Evolutionary conservation across 2,113 vertebrate genomes (phyloP), one percentile per base, ranked within the genome.

Genomic region (Scomber scombrus): DNA sequence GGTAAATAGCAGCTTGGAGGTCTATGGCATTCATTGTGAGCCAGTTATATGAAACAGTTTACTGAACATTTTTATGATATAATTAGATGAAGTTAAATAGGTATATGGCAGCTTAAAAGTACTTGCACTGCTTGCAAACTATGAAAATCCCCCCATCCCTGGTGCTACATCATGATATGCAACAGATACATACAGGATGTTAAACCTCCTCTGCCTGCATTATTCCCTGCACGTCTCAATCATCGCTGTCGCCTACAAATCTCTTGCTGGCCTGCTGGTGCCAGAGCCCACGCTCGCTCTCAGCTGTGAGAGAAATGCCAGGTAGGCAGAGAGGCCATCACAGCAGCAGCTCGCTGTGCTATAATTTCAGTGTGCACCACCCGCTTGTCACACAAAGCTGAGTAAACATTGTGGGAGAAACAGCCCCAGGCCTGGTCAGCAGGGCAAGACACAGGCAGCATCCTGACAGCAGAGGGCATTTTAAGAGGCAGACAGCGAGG

Each of bases 341-440:
- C 52, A 77, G 62, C 55, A 43, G 71, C 64, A 60, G 75, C 65
- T 51, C 67, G 70, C 63, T 29, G 29, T 14, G 40, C 63, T 71
- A 55, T n/a, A 54, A 19, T 72, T 79, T 66, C 75, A 62, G 69
- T 8, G 55, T 57, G 74, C 51, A 3, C 34, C 40, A 18, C 61
- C 75, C 58, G 75, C 78, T 61, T 18, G 52, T 86, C 71, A 29
- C 11, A 23, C 63, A 87, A 76, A 89, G 85, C 75, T 76, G 88
- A 89, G 84, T 85, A 85, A 87, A 89, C 88, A 91, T 63, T 8
- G 31, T 57, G 77, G 77, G 64, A 68, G 78, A 88, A 91, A 90
- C 85, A 89, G 75, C 85, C 70, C 13, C 10, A 2, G 76, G 80
- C 34, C 52, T 15, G 60, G 75, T 82, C 71, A 80, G 12, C 51